Conservation (phyloP, 2,113 vertebrate genomes). For the Sylvia atricapilla region DNA sequence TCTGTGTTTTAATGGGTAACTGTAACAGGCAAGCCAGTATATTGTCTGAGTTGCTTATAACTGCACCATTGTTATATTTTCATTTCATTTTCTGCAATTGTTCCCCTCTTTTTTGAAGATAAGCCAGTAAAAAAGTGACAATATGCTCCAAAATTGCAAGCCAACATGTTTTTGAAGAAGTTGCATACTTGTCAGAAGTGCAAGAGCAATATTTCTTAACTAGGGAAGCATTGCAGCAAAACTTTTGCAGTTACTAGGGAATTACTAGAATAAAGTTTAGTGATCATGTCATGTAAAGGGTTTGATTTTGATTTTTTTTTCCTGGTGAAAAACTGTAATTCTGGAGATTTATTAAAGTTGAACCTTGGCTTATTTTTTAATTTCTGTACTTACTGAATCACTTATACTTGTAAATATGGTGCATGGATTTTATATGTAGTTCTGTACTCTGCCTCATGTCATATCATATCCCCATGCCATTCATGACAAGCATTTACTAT, state of each 20-base stretch:
- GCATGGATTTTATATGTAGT: not conserved
- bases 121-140: not conserved
- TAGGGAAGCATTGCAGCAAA: not conserved
- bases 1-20: not conserved
- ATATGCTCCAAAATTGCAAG: not conserved
- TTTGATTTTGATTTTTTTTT: not conserved
- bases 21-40: not conserved
- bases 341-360: not conserved
- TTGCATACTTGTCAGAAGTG: not conserved
- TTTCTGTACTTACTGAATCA: not conserved
- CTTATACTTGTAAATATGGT: not conserved
- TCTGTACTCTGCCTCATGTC: not conserved
- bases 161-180: not conserved
- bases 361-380: not conserved
- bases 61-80: not conserved
- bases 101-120: not conserved
- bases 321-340: not conserved
- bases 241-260: not conserved
- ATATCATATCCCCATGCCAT: not conserved
- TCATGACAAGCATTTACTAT: not conserved
- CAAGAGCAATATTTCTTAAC: not conserved
- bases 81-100: not conserved
- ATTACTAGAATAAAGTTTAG: not conserved
- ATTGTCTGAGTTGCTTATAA: not conserved
- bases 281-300: not conserved